These are phyloP conservation scores for Podarcis raffonei DNA, from an alignment of 2,113 vertebrate genomes.

Conservation along the genomic window DNA sequence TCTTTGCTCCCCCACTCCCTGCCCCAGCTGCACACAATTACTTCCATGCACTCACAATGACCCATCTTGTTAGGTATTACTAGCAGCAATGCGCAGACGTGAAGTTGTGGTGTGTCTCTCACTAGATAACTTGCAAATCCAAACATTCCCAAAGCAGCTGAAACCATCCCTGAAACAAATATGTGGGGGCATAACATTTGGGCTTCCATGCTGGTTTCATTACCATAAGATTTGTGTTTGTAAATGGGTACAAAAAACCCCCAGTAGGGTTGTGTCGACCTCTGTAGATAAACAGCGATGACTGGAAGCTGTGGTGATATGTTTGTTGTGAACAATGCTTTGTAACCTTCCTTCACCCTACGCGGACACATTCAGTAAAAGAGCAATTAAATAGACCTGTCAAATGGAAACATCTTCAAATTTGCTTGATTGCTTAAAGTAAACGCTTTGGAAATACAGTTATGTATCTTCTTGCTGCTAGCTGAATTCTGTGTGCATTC, in stretches of 20 bases:
- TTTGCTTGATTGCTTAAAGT: slow-evolving; percentile 51
- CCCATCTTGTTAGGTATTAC: not conserved
- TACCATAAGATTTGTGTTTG: slow-evolving; percentile 19
- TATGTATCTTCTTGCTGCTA: slow-evolving; percentile 45
- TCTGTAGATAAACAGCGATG: slow-evolving; percentile 32
- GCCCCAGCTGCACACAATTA: not conserved
- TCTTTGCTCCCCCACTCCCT: not conserved
- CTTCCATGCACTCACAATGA: not conserved
- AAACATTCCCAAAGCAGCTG: not conserved
- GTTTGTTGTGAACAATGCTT: slow-evolving; percentile 33
- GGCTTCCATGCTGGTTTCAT: not conserved
- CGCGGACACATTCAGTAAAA: slow-evolving; percentile 23
- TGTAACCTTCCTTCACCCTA: not conserved
- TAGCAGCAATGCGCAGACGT: not conserved
- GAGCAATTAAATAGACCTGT: slow-evolving; percentile 27
- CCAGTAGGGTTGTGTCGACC: not conserved
- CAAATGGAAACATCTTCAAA: slow-evolving; percentile 43
- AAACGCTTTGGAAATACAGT: slow-evolving; percentile 27
- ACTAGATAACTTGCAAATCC: not conserved
- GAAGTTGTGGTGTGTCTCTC: not conserved
- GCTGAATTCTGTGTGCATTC: slow-evolving; percentile 39
- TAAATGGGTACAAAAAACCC: not conserved
- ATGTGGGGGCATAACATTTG: not conserved
- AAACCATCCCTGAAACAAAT: not conserved
- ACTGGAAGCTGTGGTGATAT: not conserved